These are phyloP conservation scores for Tamandua tetradactyla DNA, from an alignment of 2,797 vertebrate species.

Conservation along the genomic window DNA sequence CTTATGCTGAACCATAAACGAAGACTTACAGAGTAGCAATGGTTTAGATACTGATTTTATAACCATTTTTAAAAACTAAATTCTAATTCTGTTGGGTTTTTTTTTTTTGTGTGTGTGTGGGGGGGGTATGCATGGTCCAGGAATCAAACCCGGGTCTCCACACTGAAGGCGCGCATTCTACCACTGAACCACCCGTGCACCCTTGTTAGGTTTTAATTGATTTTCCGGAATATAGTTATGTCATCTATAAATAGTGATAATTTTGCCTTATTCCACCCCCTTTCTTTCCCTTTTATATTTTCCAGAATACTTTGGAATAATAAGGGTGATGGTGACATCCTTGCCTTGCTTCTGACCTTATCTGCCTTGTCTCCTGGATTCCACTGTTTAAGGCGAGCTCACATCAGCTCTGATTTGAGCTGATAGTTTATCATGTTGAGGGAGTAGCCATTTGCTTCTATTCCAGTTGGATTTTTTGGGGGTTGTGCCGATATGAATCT, in stretches of 20 bases:
- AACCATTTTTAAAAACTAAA: neutral
- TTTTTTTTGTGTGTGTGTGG: no score
- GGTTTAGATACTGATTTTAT: neutral
- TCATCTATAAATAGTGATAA: neutral
- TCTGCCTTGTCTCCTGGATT: neutral
- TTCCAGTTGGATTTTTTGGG: no score
- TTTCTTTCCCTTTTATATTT: neutral
- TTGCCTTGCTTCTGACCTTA: neutral
- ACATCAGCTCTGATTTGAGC: neutral
- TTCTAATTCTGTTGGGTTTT: neutral
- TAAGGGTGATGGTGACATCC: no score
- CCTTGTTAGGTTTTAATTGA: neutral
- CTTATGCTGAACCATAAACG: neutral
- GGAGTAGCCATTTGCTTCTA: neutral
- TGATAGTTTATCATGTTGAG: neutral
- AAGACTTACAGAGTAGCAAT: neutral
- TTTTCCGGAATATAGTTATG: neutral
- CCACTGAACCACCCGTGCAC: no score
- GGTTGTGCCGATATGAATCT: no score
- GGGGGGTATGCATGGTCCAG: no score
- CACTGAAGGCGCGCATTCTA: no score
- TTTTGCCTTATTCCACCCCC: neutral
- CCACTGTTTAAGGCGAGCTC: neutral
- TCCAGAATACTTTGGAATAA: neutral
- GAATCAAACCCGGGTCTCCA: no score